phyloP scores from a whole-genome alignment of 35 echinoderm and acorn worm genomes.

The Ophiothrix spiculata region DNA sequence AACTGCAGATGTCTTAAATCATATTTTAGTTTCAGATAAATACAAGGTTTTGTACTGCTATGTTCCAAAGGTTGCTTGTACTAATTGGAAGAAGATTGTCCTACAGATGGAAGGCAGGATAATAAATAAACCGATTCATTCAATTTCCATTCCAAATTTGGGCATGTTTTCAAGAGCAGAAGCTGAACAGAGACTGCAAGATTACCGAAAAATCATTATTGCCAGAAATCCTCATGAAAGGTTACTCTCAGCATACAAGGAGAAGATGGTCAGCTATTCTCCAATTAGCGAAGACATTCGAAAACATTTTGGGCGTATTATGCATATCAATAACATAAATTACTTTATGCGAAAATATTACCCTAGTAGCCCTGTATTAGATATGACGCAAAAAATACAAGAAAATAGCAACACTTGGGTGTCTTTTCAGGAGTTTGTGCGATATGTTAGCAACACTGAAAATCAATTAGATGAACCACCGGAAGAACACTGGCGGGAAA shows the following conservation, averaged over 20 bases:
- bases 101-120: not conserved
- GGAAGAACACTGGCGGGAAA: not conserved
- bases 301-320: not conserved
- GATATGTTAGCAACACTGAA: not conserved
- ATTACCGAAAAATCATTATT: not conserved
- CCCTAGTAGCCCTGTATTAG: not conserved
- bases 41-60: constrained; percentile 14
- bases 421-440: not conserved
- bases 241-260: not conserved
- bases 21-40: not conserved
- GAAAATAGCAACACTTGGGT: not conserved
- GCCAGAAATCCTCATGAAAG: not conserved
- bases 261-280: not conserved
- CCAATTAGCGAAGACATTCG: not conserved
- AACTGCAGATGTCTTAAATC: not conserved
- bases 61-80: constrained; percentile 56
- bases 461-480: not conserved
- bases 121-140: not conserved
- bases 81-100: constrained; percentile 28
- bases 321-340: not conserved
- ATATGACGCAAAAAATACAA: not conserved
- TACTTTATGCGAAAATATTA: not conserved
- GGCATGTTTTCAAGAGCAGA: not conserved
- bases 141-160: not conserved
- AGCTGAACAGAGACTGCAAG: not conserved